Evolutionary conservation across 1,140 invertebrate genomes (phyloP), one percentile per base, ranked within the genome.

Genomic region (Drosophila nigrodunni): DNA sequence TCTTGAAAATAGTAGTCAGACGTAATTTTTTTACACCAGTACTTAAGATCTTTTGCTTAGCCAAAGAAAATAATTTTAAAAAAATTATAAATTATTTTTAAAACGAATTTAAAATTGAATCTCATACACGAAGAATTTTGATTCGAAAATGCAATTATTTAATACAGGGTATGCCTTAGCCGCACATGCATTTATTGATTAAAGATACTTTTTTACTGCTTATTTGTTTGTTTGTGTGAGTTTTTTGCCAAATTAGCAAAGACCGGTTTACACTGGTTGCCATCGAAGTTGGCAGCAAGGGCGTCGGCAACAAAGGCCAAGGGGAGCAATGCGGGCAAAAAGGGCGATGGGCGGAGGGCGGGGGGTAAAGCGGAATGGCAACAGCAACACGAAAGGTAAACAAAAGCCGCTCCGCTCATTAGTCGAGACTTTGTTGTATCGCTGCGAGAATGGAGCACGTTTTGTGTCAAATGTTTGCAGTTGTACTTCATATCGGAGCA

Each of bases 241-340:
- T 71, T 62, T 83, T 88, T 80, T 74, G 85, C 80, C 80, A 88
- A 83, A 87, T 87, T 83, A 74, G 80, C 77, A 74, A 83, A 59
- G 89, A 87, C 83, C 80, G 77, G 83, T 87, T 87, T 83, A 67
- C 73, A 67, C 72, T 73, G 70, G 69, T 75, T 77, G 78, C 57
- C 55, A 64, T 44, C 54, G 49, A 73, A 54, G 52, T 46, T 15
- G 41, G 44, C 6, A 57, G 65, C 61, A 57, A 61, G 55, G 77
- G 66, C 49, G 52, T 34, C 39, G 54, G 11, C 39, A 55, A 18
- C 35, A 10, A 6, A 6, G 9, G 46, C 9, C 18, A 30, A 44
- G 13, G 43, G 15, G 3, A 30, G 25, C 4, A 30, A 30, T 30
- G 25, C 25, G 8, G 6, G 35, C 47, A 49, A 34, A 49, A 34